phyloP scores from a whole-genome alignment of 2,113 vertebrate genomes.

The Chelonoidis abingdonii region DNA sequence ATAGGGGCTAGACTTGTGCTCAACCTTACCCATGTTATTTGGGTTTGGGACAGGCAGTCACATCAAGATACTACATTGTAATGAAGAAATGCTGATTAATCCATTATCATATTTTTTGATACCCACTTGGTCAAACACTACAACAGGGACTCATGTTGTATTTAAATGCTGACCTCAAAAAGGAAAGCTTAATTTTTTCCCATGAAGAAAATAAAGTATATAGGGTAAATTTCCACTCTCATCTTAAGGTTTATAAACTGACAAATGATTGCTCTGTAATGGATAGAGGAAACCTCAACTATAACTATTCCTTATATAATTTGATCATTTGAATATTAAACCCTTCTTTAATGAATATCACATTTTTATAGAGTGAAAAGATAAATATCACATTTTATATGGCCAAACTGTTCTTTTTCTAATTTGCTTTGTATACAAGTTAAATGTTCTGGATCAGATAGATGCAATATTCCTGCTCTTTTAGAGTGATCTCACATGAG shows the following conservation, averaged over 20 bases:
- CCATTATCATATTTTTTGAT: neutral
- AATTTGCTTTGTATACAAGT: constrained; percentile 1
- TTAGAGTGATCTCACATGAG: neutral
- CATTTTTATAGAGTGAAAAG: neutral
- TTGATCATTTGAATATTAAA: neutral
- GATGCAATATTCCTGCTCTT: constrained; percentile 31
- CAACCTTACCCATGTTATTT: neutral
- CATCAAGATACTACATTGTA: neutral
- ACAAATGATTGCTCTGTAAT: neutral
- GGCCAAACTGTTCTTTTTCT: constrained; percentile 4
- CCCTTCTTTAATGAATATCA: neutral
- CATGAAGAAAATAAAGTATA: neutral
- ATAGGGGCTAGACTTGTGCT: too few species aligned
- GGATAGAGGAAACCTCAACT: neutral
- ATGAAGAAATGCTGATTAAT: neutral
- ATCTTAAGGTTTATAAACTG: neutral
- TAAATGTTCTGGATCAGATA: neutral
- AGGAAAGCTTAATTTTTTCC: neutral
- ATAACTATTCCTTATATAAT: neutral
- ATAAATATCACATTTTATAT: neutral
- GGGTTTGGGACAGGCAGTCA: neutral
- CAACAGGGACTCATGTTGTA: neutral
- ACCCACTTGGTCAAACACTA: neutral
- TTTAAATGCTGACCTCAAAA: neutral
- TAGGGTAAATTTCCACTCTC: neutral